Base-by-base conservation (phyloP, 2,797 vertebrate species). In the Limosa lapponica region DNA sequence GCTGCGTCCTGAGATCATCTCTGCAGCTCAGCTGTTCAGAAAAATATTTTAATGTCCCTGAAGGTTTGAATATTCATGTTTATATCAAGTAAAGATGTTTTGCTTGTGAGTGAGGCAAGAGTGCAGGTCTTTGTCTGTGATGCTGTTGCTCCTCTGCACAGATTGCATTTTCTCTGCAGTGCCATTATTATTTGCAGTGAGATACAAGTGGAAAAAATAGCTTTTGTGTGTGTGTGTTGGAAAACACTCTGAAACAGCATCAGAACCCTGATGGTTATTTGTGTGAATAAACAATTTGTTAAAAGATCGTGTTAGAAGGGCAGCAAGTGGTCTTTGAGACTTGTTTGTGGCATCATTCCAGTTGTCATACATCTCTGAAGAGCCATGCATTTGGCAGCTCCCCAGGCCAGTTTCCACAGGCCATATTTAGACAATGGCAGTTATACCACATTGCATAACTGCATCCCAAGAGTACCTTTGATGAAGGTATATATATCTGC, bases 1-100 rank as follows among this genome's bases (percentile, higher is more conserved):
- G 58, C 88, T 96, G 34, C 69, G 93, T 94, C 49, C 85, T 61
- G 72, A 91, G 61, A 86, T 89, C 61, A 70, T 83, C 48, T 86
- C 61, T 78, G 44, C 54, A 78, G 41, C 80, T 93, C 72, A 65
- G 70, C 52, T 89, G 37, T 67, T 90, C 52, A 83, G 54, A 88
- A 81, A 23, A 83, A 54, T 78, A 82, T 71, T 83, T 75, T 69
- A 64, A 87, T 65, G 46, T 88, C 58, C 34, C 75, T 65, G 54
- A 86, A 81, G n/a, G 34, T 65, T 85, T 81, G 16, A 81, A 12
- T 74, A 32, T 81, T 95, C 27, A 34, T 5, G 0, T 88, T 93
- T 59, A 11, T 48, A 32, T 5, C 16, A 62, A 16, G 39, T 87
- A 74, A 70, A 86, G 34, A 36, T 16, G 4, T 78, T 86, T 73